phyloP scores from a whole-genome alignment of 2,113 vertebrate species.

The Esox niger region DNA sequence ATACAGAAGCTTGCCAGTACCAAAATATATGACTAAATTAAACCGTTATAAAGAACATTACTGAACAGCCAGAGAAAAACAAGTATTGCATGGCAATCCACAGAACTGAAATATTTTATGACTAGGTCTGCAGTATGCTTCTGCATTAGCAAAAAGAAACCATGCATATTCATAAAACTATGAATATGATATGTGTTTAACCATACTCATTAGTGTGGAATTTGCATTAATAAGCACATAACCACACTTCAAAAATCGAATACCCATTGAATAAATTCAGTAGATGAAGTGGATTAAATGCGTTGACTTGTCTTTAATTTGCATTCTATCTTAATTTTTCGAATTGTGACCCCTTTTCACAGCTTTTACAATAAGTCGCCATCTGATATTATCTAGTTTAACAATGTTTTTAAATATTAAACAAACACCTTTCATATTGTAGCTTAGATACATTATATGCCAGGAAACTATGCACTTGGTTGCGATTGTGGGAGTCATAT shows the following conservation, averaged over 20 bases:
- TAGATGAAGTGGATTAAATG: neutral
- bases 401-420: no score
- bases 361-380: neutral
- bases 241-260: neutral
- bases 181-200: neutral
- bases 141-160: neutral
- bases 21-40: no score
- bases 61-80: neutral
- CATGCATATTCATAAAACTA: neutral
- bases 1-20: neutral
- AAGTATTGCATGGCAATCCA: neutral
- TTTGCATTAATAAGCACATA: slow-evolving; percentile 31
- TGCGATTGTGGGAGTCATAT: neutral
- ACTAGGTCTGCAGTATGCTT: no score
- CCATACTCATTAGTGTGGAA: neutral
- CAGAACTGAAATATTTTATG: neutral
- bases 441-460: neutral
- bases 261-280: no score
- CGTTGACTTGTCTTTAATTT: slow-evolving; percentile 4
- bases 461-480: neutral
- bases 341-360: slow-evolving; percentile 2
- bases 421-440: neutral
- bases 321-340: slow-evolving; percentile 1
- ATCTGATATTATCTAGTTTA: no score
- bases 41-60: neutral